Base-by-base conservation (phyloP, 2,797 vertebrate species). In the Hylomyscus alleni region DNA sequence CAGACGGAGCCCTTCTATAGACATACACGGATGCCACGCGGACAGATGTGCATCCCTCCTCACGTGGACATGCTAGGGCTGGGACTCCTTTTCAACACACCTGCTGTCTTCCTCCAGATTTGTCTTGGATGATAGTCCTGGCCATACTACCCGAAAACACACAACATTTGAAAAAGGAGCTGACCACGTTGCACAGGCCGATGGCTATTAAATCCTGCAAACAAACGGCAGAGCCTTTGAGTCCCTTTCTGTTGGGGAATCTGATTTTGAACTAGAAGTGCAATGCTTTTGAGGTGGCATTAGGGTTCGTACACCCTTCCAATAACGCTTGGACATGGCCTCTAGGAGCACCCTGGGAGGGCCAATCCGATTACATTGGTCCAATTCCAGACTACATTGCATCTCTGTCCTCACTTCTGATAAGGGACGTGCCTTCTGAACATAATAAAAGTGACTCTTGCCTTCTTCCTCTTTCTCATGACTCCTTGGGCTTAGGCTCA, bases 31-130 rank as follows among this genome's bases (percentile, higher is more conserved):
- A 82, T 12, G 24, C 8, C 56, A 65, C 7, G 15, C 0, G 15
- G 31, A n/a, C 34, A 69, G 83, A n/a, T 9, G 52, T 22, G 40
- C 40, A 78, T 22, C 52, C n/a, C 52, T 37, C n/a, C 94, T 26
- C 40, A 2, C 34, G 26, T 6, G 50, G 31, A 47, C 24, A 75
- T 34, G n/a, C 50, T 34, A 84, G 17, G 87, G 40, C 84, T 40
- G 6, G 75, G 54, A 91, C 58, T 90, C 60, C 94, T 83, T 90
- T 84, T 72, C 89, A 94, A 90, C 96, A 96, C n/a, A 98, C 98
- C 98, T 98, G 98, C 50, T 98, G 98, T 97, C 97, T 98, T 92
- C 98, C 98, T 96, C 98, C 98, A 47, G 96, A 95, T 94, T 98
- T 98, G 91, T 98, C 97, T 88, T 98, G 98, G 94, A 98, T 98